Base-by-base conservation (phyloP, 2,888 invertebrate species). In the Miltochrista miniata region DNA sequence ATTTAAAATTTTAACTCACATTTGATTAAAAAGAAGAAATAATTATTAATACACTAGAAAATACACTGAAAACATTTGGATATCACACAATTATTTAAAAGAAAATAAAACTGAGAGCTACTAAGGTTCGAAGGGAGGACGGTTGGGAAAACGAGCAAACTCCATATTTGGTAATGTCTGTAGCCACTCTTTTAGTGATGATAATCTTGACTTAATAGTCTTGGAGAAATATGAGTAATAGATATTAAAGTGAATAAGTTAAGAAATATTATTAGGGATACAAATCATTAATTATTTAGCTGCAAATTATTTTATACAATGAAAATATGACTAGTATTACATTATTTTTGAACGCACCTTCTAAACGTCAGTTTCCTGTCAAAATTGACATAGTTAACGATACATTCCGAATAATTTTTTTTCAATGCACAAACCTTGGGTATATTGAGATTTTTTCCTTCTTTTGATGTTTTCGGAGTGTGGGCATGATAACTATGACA, bases 161-260 rank as follows among this genome's bases (percentile, higher is more conserved):
- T 93, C 93, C 93, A 93, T 94, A 94, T 93, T 94, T 93, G 93
- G 93, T 93, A 93, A 93, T 93, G 93, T 92, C 87, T 91, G 85
- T 85, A 86, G 89, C 79, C 78, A 81, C 87, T 81, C 81, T 81
- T 81, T 78, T 76, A 80, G 76, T 78, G 74, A 78, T 70, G 77
- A 71, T 74, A 78, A 81, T 79, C 74, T 75, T 48, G 60, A 53
- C 72, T 68, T 58, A 47, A 59, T 64, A 49, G 47, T 56, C 46
- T 52, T 50, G 63, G 66, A 55, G 48, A 51, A 53, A 49, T 13
- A 47, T 40, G 38, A 49, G 46, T 38, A 13, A 9, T 7, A 12
- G 57, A 11, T 45, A 37, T 35, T 30, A 7, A 15, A 45, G 43
- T 24, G 51, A 50, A 51, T 58, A 54, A 45, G 12, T 37, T 43